Evolutionary conservation across 2,888 invertebrate species (phyloP), one percentile per base, ranked within the genome.

Genomic region (Agrotis segetum): DNA sequence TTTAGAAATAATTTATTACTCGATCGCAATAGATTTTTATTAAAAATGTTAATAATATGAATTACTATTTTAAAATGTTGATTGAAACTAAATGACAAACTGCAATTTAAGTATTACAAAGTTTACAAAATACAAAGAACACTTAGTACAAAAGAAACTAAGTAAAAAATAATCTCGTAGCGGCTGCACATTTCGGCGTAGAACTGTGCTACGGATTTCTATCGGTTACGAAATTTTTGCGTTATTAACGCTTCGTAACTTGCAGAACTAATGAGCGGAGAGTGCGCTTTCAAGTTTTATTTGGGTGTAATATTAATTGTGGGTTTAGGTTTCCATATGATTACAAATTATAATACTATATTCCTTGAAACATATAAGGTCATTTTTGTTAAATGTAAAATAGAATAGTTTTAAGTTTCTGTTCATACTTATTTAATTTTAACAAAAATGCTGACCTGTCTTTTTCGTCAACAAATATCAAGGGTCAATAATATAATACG

Each of bases 1-100:
- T 79, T 72, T 68, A 65, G 52, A 58, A 24, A 68, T 75, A 61
- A 55, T 47, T 64, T 65, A 53, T 52, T 59, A 21, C 46, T 49
- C 44, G 44, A 21, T 46, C 47, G 65, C 21, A 46, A 67, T 19
- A 62, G 53, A 62, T 75, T 70, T 72, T 16, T 52, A 17, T 46
- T 44, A 47, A 9, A 14, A n/a, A 17, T 55, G 44, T 47, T 62
- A 6, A 24, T 61, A 40, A 40, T 5, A 40, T 4, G 40, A 40
- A n/a, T 50, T 29, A 29, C 40, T 0, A n/a, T 29, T 66, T 46
- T 24, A 46, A 59, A 29, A 34, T 14, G 11, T 3, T 5, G 17
- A 24, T 3, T 5, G 17, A 24, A 16, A 24, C 1, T 53, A 52
- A 21, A 13, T 50, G 2, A 14, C 14, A 60, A 50, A 71, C 1